Conservation (phyloP, 2,113 vertebrate genomes). For the Tenrec ecaudatus region DNA sequence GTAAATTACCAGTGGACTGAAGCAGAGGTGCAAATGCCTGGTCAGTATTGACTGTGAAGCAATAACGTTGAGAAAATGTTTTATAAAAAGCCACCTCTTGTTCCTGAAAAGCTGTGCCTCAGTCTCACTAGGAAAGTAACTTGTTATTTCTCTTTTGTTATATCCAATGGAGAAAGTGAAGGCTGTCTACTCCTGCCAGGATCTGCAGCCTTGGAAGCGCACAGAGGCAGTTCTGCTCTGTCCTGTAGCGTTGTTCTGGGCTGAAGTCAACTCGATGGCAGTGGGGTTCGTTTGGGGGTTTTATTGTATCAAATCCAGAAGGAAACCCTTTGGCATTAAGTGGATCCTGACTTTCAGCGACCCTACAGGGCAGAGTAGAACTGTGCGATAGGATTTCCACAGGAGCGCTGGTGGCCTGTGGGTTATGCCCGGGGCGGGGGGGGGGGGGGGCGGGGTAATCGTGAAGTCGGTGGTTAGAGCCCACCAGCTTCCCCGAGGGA, state of each 20-base stretch:
- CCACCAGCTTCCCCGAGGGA: too few species aligned
- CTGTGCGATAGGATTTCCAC: background rate
- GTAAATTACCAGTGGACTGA: background rate
- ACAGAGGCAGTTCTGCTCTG: too few species aligned
- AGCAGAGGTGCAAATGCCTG: background rate
- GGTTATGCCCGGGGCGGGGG: too few species aligned
- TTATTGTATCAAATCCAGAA: background rate
- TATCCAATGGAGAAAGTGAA: too few species aligned
- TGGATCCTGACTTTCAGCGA: background rate
- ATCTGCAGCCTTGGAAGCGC: too few species aligned
- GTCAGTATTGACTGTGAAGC: background rate
- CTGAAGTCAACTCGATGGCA: too few species aligned
- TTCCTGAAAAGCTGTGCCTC: background rate
- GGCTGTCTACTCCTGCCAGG: too few species aligned
- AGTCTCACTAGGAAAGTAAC: background rate
- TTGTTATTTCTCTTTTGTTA: constrained; percentile 26
- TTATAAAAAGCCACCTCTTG: background rate
- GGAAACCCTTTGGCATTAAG: background rate
- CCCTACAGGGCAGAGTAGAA: background rate
- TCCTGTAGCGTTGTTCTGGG: too few species aligned
- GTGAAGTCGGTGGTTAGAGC: too few species aligned
- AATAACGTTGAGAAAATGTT: constrained; percentile 29
- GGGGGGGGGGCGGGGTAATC: too few species aligned
- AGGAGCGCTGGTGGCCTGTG: too few species aligned
- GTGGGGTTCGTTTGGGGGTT: background rate